Evolutionary conservation across 1,140 invertebrate species (phyloP), one percentile per base, ranked within the genome.

Genomic region (Hylaeus anthracinus): DNA sequence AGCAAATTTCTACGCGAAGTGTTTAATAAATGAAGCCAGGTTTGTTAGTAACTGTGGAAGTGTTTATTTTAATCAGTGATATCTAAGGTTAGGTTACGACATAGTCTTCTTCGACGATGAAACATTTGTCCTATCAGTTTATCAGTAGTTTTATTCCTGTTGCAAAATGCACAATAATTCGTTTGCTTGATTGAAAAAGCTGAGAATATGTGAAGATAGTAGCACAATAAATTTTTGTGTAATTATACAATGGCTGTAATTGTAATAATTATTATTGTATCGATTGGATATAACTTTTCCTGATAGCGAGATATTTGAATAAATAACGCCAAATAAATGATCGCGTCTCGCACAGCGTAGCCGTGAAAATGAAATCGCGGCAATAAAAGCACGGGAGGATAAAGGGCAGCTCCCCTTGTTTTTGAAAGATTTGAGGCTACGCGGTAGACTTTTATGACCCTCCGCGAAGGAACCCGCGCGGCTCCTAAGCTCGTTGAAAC

Each of bases 401-500:
- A 79, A 67, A 81, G 77, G 75, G 63, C 74, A 56, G 60, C 81
- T 73, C 81, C 77, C 85, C 74, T 87, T 70, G 85, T 79, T 86
- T 86, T 81, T 72, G 66, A 83, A 86, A 86, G 84, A 86, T 87
- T 83, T 76, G 65, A 76, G 63, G 72, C 76, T 39, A 60, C 72
- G 72, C 39, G 51, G 69, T 26, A 72, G 63, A 80, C 84, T 87
- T 88, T 88, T 88, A 88, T 81, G 83, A 75, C 66, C 79, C 53
- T 65, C 58, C 45, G 67, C 74, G 72, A 78, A 83, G 74, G 67
- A 86, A 71, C 70, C 26, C 56, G 72, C 69, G 72, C 12, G 51
- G 72, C 65, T 83, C 48, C 85, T 82, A 81, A 87, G 81, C 84
- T 84, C 77, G 85, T 69, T 80, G 81, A 87, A 85, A 89, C 88